Percentiles rank a stretch among this genome's conserved stretches.
Conservation (phyloP, 2,113 vertebrate genomes). For the Peromyscus maniculatus region DNA sequence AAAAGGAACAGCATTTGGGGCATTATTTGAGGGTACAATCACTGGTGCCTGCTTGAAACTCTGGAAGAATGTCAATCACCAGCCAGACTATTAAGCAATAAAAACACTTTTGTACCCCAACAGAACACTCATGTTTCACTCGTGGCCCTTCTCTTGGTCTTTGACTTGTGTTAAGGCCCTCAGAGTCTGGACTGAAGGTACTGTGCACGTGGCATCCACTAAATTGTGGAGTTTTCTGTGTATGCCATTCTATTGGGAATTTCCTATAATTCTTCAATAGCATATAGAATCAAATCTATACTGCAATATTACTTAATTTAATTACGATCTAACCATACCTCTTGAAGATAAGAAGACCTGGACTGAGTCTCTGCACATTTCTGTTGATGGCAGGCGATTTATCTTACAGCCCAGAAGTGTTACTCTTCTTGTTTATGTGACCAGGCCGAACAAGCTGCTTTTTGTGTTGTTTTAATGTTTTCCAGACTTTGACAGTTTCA, state of each 20-base stretch:
- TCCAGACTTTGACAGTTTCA: not conserved
- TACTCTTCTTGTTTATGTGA: not conserved
- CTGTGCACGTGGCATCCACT: not conserved
- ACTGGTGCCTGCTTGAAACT: not conserved
- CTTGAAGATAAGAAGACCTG: not conserved
- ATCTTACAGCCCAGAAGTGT: not conserved
- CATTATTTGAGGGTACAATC: not conserved
- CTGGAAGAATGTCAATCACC: not conserved
- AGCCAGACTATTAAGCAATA: not conserved
- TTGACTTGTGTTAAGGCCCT: not conserved
- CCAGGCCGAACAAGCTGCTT: not conserved
- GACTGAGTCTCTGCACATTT: not conserved
- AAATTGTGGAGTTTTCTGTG: not conserved
- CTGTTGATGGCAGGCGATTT: not conserved
- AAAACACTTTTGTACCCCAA: not conserved
- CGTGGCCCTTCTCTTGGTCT: not conserved
- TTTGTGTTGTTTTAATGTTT: not conserved
- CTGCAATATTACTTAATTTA: not conserved
- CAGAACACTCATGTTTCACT: not conserved
- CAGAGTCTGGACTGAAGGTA: not conserved
- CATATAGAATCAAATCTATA: not conserved
- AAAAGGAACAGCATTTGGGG: slow-evolving; percentile 78
- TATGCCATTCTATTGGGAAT: not conserved
- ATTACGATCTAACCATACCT: not conserved
- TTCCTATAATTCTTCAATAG: not conserved